Conservation (phyloP, 1,140 invertebrate genomes). For the Hyphantria cunea region DNA sequence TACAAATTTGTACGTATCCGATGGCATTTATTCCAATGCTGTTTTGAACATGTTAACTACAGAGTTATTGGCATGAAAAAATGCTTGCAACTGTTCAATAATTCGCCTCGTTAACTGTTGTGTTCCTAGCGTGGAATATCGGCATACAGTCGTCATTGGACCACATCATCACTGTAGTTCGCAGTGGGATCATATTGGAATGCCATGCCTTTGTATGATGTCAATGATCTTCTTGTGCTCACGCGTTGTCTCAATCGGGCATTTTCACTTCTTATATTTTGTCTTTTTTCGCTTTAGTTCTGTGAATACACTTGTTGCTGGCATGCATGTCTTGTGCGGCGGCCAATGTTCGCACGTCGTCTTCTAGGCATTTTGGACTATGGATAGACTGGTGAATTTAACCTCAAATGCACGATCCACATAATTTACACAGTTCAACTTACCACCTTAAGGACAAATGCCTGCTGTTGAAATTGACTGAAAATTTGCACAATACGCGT, state of each 20-base stretch:
- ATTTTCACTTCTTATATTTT: slow-evolving; percentile 48
- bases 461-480: slow-evolving; percentile 33
- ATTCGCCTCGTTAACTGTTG: slow-evolving; percentile 49
- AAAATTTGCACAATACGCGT: slow-evolving; percentile 27
- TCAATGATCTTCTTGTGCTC: slow-evolving; percentile 42
- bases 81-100: slow-evolving; percentile 51
- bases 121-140: slow-evolving; percentile 35
- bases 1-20: slow-evolving; percentile 63
- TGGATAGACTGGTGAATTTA: slow-evolving; percentile 33
- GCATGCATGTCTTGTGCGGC: no score
- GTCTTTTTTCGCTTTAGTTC: slow-evolving; percentile 46
- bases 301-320: slow-evolving; percentile 38
- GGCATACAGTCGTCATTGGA: no score
- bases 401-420: slow-evolving; percentile 40
- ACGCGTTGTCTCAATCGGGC: slow-evolving; percentile 43
- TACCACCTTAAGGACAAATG: slow-evolving; percentile 39
- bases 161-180: slow-evolving; percentile 29
- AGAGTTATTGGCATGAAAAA: slow-evolving; percentile 64
- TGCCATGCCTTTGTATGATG: slow-evolving; percentile 39
- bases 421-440: slow-evolving; percentile 44
- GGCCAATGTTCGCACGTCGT: no score
- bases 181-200: slow-evolving; percentile 34
- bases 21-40: slow-evolving; percentile 53
- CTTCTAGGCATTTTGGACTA: slow-evolving; percentile 11
- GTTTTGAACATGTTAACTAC: slow-evolving; percentile 56